phyloP scores from a whole-genome alignment of 1,140 invertebrate genomes.

The Zeugodacus cucurbitae region DNA sequence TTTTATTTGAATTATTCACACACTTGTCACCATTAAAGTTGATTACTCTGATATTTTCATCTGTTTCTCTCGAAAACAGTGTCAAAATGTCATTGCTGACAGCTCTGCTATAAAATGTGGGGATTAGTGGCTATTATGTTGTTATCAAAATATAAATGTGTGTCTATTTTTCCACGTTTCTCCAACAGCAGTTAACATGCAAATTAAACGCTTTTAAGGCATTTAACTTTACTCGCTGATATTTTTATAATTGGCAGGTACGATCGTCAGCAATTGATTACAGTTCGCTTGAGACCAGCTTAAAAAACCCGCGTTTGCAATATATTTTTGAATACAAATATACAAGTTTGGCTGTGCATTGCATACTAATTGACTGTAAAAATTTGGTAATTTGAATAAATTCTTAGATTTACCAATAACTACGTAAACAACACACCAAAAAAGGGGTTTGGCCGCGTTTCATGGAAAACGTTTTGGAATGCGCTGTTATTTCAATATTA shows the following conservation, averaged over 20 bases:
- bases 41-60: neutral
- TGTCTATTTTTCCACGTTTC: neutral
- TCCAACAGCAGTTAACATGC: neutral
- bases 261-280: neutral
- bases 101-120: conserved; percentile 21
- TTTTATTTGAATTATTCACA: neutral
- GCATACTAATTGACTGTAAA: neutral
- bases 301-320: neutral
- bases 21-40: neutral
- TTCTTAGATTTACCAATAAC: neutral
- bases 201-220: neutral
- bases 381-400: conserved; percentile 28
- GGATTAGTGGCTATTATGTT: neutral
- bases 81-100: conserved; percentile 8
- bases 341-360: neutral
- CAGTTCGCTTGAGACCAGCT: neutral
- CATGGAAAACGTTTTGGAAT: neutral
- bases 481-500: neutral
- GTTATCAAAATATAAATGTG: neutral
- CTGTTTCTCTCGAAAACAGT: neutral
- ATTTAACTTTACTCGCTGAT: neutral
- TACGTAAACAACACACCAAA: neutral
- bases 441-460: neutral
- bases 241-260: neutral
- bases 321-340: neutral